Conservation (phyloP, 1,140 invertebrate genomes). For the Papilio aristodemus region DNA sequence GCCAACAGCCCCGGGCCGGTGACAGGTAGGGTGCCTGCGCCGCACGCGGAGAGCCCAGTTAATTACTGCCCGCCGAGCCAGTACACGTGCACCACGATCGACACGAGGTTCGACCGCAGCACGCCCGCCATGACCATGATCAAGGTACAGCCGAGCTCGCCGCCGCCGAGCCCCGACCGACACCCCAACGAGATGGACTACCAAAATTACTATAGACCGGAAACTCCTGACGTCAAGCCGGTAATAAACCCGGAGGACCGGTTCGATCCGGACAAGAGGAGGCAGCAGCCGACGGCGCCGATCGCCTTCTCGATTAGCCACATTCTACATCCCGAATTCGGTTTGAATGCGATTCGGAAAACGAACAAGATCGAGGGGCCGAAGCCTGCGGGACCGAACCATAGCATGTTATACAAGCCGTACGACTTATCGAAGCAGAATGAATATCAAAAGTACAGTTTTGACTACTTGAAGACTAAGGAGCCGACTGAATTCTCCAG, state of each 20-base stretch:
- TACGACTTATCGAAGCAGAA: conserved; percentile 69
- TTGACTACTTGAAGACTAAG: conserved; percentile 67
- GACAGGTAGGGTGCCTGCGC: conserved; percentile 62
- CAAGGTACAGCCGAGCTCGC: conserved; percentile 66
- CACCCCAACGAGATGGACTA: conserved; percentile 53
- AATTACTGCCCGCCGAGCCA: conserved; percentile 56
- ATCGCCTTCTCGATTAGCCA: conserved; percentile 75
- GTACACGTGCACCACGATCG: conserved; percentile 73
- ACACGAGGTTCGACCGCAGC: conserved; percentile 56
- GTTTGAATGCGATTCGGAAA: conserved; percentile 67
- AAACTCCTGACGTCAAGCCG: conserved; percentile 69
- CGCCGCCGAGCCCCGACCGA: conserved; percentile 63
- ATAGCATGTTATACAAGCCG: conserved; percentile 75
- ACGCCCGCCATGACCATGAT: conserved; percentile 59
- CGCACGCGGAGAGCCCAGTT: conserved; percentile 51
- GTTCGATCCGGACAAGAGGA: conserved; percentile 55
- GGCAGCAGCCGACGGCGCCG: conserved; percentile 50
- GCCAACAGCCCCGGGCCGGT: conserved; percentile 79
- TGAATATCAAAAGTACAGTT: conserved; percentile 55
- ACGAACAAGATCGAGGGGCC: conserved; percentile 74
- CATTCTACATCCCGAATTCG: conserved; percentile 76
- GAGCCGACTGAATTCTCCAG: conserved; percentile 53
- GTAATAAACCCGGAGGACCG: conserved; percentile 49
- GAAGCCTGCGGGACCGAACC: conserved; percentile 68
- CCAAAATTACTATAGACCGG: conserved; percentile 67